A percentile compares a stretch with the other conserved stretches of the same genome.
Conservation (phyloP, 2,888 invertebrate species). For the Aleiodes testaceus region DNA sequence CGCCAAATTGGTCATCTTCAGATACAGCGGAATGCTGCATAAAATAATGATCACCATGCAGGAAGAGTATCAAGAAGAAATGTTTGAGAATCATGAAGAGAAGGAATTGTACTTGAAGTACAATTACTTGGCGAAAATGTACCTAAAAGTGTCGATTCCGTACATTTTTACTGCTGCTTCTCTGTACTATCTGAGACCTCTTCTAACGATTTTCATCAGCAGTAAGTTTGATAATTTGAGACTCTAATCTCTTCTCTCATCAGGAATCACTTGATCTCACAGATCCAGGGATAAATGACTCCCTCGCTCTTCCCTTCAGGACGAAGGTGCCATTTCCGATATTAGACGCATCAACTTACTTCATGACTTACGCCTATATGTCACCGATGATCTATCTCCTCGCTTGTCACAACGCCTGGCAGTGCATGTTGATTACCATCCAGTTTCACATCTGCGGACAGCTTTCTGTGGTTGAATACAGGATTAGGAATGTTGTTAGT, state of each 20-base stretch:
- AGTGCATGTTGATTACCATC: slow-evolving; percentile 52
- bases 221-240: slow-evolving; percentile 40
- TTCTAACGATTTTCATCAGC: slow-evolving; percentile 45
- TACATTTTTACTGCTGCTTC: slow-evolving; percentile 43
- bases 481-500: slow-evolving; percentile 45
- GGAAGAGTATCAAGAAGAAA: slow-evolving; percentile 42
- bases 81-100: slow-evolving; percentile 46
- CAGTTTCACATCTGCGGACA: slow-evolving; percentile 53
- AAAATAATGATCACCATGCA: slow-evolving; percentile 45
- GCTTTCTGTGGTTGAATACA: slow-evolving; percentile 49
- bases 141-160: slow-evolving; percentile 51
- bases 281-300: slow-evolving; percentile 3
- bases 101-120: slow-evolving; percentile 50
- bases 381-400: slow-evolving; percentile 51
- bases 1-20: slow-evolving; percentile 49
- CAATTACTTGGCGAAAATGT: slow-evolving; percentile 48
- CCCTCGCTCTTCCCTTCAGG: slow-evolving; percentile 51
- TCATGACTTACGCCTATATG: slow-evolving; percentile 51
- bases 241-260: not conserved
- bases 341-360: slow-evolving; percentile 47
- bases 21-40: slow-evolving; percentile 48
- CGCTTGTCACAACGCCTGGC: slow-evolving; percentile 51
- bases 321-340: slow-evolving; percentile 49
- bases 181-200: slow-evolving; percentile 48
- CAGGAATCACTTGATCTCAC: not conserved